Evolutionary conservation across 2,797 vertebrate species (phyloP).

Genomic region (Trichosurus vulpecula): DNA sequence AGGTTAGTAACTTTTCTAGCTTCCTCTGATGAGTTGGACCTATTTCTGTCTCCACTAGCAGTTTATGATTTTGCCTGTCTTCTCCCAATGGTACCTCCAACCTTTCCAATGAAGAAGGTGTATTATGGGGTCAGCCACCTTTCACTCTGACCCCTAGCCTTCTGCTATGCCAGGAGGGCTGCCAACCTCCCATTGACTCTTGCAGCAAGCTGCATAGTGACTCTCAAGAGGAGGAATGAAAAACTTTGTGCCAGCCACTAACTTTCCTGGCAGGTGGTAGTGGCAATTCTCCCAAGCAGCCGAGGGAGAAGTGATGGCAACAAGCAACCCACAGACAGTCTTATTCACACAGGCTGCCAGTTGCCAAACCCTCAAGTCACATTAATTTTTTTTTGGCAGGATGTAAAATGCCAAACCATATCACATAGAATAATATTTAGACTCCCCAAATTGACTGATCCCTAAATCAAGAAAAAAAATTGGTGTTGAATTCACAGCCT

Average conservation of each 20-base stretch:
- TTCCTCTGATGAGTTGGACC: neutral
- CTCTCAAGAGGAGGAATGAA: neutral
- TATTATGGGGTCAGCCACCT: neutral
- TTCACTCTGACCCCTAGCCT: neutral
- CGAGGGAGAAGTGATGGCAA: neutral
- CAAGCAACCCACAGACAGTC: neutral
- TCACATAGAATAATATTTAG: constrained; percentile 11
- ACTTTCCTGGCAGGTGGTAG: neutral
- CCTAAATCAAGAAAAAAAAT: neutral
- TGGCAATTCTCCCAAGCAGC: neutral
- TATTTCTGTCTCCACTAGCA: neutral
- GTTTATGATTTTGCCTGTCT: neutral
- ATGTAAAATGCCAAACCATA: constrained; percentile 28
- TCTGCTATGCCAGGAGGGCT: neutral
- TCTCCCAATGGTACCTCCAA: neutral
- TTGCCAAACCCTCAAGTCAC: neutral
- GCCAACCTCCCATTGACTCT: neutral
- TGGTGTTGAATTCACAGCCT: neutral
- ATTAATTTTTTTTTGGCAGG: neutral
- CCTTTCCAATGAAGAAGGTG: neutral
- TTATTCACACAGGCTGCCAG: neutral
- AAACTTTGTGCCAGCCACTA: neutral
- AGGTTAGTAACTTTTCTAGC: neutral
- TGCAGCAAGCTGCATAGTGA: neutral
- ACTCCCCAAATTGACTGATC: constrained; percentile 10